Percentiles rank a stretch among this genome's conserved stretches.
phyloP scores from a whole-genome alignment of 2,113 vertebrate species.

The Grallaria varia region DNA sequence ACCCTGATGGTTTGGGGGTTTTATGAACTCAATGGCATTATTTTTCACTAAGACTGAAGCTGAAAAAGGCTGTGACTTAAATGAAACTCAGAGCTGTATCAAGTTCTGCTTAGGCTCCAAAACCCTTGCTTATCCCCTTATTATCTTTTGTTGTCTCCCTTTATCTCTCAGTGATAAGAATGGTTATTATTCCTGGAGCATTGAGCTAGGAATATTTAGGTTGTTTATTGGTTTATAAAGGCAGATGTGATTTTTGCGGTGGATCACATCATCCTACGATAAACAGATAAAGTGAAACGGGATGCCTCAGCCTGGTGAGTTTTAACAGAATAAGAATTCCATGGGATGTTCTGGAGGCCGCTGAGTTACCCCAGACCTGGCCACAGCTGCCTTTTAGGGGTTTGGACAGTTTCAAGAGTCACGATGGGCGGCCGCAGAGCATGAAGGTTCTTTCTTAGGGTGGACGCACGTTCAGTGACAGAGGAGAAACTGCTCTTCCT shows the following conservation, averaged over 20 bases:
- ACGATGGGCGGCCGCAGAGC: neutral
- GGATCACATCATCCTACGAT: constrained; percentile 18
- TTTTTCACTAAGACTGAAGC: neutral
- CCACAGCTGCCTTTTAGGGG: neutral
- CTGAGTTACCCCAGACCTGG: neutral
- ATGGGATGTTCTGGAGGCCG: neutral
- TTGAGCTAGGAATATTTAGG: neutral
- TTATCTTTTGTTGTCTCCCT: constrained; percentile 10
- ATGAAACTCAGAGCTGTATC: neutral
- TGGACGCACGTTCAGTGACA: neutral
- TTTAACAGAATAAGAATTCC: neutral
- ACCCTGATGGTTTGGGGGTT: fast-evolving
- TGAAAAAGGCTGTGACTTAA: neutral
- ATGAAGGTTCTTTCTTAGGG: neutral
- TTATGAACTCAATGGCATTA: neutral
- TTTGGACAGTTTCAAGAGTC: neutral
- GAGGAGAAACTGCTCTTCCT: neutral
- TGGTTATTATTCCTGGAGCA: constrained; percentile 36
- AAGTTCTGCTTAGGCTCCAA: neutral
- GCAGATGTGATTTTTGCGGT: neutral
- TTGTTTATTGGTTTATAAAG: constrained; percentile 35
- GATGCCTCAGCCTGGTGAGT: neutral
- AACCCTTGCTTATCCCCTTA: neutral
- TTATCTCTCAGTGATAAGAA: constrained; percentile 18
- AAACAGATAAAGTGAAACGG: constrained; percentile 25